Base-by-base conservation (phyloP, 2,888 invertebrate species). In the Dasysyrphus albostriatus region DNA sequence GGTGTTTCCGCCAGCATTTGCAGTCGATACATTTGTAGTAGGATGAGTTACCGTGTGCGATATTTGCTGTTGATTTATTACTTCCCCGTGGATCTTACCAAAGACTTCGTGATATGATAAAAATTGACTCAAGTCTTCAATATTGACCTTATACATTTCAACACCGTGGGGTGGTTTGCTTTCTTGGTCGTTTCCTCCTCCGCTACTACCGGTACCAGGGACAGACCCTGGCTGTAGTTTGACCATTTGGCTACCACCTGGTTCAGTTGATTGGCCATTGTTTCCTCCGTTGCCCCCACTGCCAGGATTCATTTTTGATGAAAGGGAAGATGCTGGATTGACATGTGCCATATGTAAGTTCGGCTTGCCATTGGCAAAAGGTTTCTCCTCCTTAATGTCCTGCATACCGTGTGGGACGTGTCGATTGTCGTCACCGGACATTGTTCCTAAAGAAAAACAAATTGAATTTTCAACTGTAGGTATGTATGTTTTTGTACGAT, bases 101-200 rank as follows among this genome's bases (percentile, higher is more conserved):
- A 96, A 97, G 58, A 97, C 97, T 93, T 97, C 97, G 91, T 97
- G 97, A 93, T 97, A 97, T 51, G 97, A 96, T 88, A 97, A 93
- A 88, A 97, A 93, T 90, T 97, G 97, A 89, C 97, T 97, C 74
- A 97, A 94, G 90, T 97, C 97, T 91, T 97, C 97, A 8, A 97
- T 96, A 91, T 96, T 96, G 81, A 91, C 96, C 96, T 92, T 97
- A 96, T 88, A 97, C 95, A 93, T 97, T 96, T 95, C 94, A 56
- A 94, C 93, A 76, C 94, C 94, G 76, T 95, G 93, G 4, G 94
- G 91, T 59, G 91, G 90, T 93, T 93, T 95, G 74, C 94, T 94
- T n/a, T 84, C 79, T 84, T 84, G 84, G 32, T 79, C 88, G 90
- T 90, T 88, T 88, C 91, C 89, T 89, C 90, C 84, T 89, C 88